A percentile compares a stretch with the other conserved stretches of the same genome.
Evolutionary conservation across 2,888 invertebrate species (phyloP).

Genomic region (Drosophila colorata): DNA sequence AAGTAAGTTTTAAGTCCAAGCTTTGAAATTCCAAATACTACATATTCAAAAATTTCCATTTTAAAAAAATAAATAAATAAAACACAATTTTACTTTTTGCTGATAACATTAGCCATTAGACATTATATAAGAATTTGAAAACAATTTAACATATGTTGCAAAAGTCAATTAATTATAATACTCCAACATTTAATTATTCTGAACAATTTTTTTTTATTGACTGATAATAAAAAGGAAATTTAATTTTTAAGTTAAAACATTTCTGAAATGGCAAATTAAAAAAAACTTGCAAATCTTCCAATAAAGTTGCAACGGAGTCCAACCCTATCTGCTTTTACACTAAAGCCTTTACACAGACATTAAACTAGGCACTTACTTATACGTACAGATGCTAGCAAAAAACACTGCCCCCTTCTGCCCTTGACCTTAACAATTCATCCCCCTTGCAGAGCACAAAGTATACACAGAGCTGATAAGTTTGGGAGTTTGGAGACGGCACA

Average conservation of each 20-base stretch:
- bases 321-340: slow-evolving; percentile 1
- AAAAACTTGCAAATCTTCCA: slow-evolving; percentile 27
- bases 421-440: slow-evolving; percentile 42
- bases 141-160: no score
- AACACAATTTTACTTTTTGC: no score
- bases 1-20: no score
- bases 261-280: slow-evolving; percentile 25
- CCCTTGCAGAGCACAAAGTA: slow-evolving; percentile 5
- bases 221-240: no score
- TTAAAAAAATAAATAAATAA: no score
- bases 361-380: slow-evolving; percentile 39
- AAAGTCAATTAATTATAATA: no score
- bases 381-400: slow-evolving; percentile 18
- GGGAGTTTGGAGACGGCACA: slow-evolving; percentile 54
- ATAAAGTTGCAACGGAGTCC: not conserved
- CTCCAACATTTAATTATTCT: no score
- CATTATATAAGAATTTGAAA: no score
- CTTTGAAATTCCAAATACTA: no score
- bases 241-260: slow-evolving; percentile 11
- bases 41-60: no score
- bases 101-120: no score
- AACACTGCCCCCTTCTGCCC: slow-evolving; percentile 28
- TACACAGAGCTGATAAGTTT: slow-evolving; percentile 26
- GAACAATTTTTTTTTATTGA: no score
- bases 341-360: slow-evolving; percentile 32